Percentiles rank a stretch among this genome's conserved stretches.
Evolutionary conservation across 2,888 invertebrate species (phyloP).

Genomic region (Dioctria rufipes): DNA sequence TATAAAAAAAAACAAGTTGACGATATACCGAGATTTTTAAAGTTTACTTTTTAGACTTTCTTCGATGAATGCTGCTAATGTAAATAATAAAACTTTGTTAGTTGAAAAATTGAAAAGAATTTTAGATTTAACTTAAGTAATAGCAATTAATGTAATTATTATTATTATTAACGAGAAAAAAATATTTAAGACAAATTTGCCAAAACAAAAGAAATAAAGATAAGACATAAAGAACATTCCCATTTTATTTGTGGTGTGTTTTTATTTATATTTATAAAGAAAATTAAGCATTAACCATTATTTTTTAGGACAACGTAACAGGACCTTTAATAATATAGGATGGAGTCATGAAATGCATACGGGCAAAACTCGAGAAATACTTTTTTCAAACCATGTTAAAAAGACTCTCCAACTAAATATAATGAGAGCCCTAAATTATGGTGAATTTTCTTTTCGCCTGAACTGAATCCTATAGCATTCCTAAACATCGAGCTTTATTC

Average conservation of each 20-base stretch:
- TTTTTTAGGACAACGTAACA: neutral
- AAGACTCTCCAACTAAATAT: too few relatives aligned
- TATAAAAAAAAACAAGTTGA: slow-evolving; percentile 5
- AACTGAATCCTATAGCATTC: too few relatives aligned
- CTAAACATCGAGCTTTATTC: too few relatives aligned
- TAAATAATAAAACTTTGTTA: slow-evolving; percentile 33
- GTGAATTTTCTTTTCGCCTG: too few relatives aligned
- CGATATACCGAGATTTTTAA: slow-evolving; percentile 10
- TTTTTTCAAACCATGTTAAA: too few relatives aligned
- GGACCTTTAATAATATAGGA: too few relatives aligned
- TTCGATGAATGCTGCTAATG: slow-evolving; percentile 37
- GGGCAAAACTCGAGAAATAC: too few relatives aligned
- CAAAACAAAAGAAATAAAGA: slow-evolving; percentile 45
- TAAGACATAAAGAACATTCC: slow-evolving; percentile 37
- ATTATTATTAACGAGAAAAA: neutral
- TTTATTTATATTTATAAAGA: neutral
- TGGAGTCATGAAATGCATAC: too few relatives aligned
- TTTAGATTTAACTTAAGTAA: slow-evolving; percentile 23
- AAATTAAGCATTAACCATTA: too few relatives aligned
- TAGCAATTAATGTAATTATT: slow-evolving; percentile 25
- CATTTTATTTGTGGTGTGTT: slow-evolving; percentile 41
- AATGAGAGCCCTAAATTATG: too few relatives aligned
- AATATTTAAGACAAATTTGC: slow-evolving; percentile 44
- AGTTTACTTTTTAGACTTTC: slow-evolving; percentile 23
- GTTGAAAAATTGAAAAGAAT: slow-evolving; percentile 26